phyloP scores from a whole-genome alignment of 2,888 invertebrate genomes.

The Salpingus planirostris region DNA sequence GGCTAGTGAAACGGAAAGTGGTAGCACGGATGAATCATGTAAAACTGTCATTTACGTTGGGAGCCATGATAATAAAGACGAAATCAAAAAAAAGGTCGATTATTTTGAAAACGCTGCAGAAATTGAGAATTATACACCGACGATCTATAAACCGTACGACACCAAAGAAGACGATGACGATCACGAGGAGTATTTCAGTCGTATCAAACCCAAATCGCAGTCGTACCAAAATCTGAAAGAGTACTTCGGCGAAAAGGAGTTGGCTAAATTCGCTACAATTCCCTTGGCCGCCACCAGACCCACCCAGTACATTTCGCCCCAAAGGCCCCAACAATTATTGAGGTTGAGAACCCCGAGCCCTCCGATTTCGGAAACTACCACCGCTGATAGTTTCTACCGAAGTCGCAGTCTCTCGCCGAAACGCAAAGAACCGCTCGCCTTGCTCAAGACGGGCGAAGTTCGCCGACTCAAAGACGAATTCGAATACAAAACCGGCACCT shows the following conservation, averaged over 20 bases:
- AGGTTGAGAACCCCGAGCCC: slow-evolving; percentile 38
- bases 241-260: slow-evolving; percentile 67
- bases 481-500: slow-evolving; percentile 50
- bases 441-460: slow-evolving; percentile 70
- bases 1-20: slow-evolving; percentile 62
- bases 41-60: slow-evolving; percentile 55
- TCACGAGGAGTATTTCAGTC: slow-evolving; percentile 6
- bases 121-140: slow-evolving; percentile 39
- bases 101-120: slow-evolving; percentile 67
- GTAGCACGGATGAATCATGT: slow-evolving; percentile 62
- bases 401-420: slow-evolving; percentile 63
- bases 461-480: slow-evolving; percentile 68
- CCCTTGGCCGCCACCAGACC: slow-evolving; percentile 42
- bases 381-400: slow-evolving; percentile 57
- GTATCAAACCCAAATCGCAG: slow-evolving; percentile 42
- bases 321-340: slow-evolving; percentile 35
- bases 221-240: slow-evolving; percentile 71
- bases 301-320: slow-evolving; percentile 44
- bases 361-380: slow-evolving; percentile 44
- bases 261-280: slow-evolving; percentile 49
- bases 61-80: slow-evolving; percentile 51
- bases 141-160: slow-evolving; percentile 44
- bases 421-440: slow-evolving; percentile 59
- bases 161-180: slow-evolving; percentile 30
- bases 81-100: slow-evolving; percentile 65